Percentiles rank a stretch among this genome's conserved stretches.
Conservation (phyloP, 2,797 vertebrate species). For the Nothura maculosa region DNA sequence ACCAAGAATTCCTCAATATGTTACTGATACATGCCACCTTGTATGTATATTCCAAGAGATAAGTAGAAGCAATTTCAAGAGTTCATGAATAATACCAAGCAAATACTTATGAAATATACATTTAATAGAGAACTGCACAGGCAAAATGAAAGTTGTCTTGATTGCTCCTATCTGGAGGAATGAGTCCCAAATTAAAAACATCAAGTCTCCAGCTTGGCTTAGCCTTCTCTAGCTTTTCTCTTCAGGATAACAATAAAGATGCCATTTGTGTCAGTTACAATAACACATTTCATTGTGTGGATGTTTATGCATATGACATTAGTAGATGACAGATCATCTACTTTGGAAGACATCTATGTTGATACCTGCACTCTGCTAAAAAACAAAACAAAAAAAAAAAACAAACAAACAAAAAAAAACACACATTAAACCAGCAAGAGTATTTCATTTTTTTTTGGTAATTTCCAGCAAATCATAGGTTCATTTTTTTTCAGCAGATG, state of each 20-base stretch:
- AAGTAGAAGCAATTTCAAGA: not conserved
- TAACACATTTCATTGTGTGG: not conserved
- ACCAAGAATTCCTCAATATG: not conserved
- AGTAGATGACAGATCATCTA: not conserved
- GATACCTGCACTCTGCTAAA: not conserved
- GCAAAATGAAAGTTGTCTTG: not conserved
- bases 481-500: not conserved
- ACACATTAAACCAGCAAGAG: rapidly evolving
- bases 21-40: not conserved
- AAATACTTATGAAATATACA: not conserved
- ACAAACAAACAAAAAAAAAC: too few species aligned
- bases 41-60: not conserved
- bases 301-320: not conserved
- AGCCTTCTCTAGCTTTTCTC: not conserved
- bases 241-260: not conserved
- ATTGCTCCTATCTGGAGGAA: not conserved
- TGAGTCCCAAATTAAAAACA: not conserved
- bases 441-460: not conserved
- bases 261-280: not conserved
- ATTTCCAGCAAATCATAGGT: not conserved
- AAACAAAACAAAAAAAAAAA: not conserved
- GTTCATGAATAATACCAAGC: not conserved
- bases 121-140: not conserved
- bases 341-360: not conserved
- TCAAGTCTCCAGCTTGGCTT: not conserved